Evolutionary conservation across 2,113 vertebrate genomes (phyloP).

Genomic region (Meriones unguiculatus): DNA sequence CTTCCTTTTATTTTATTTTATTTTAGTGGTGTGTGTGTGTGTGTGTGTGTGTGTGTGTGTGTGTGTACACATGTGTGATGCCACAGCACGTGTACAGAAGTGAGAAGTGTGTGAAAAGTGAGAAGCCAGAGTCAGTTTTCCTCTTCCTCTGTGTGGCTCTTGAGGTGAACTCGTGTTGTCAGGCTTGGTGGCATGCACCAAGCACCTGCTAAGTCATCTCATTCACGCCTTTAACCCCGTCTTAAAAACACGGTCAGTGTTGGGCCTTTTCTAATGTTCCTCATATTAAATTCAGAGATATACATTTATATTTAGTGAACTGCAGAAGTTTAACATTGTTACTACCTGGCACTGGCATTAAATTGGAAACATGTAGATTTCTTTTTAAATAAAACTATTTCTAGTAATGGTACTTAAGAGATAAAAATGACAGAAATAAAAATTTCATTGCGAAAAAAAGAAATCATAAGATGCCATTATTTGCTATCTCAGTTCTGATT

Average conservation of each 20-base stretch:
- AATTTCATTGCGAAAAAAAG: not conserved
- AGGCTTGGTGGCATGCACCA: not conserved
- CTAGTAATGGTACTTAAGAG: not conserved
- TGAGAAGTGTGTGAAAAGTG: not conserved
- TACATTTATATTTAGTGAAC: not conserved
- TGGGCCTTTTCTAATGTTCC: not conserved
- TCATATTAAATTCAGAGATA: not conserved
- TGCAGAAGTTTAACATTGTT: not conserved
- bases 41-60: not conserved
- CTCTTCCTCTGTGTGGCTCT: not conserved
- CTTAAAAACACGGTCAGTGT: not conserved
- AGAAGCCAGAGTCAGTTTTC: too few relatives aligned
- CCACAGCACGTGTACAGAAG: not conserved
- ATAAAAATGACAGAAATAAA: not conserved
- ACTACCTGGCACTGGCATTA: not conserved
- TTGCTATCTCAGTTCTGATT: slow-evolving; percentile 7
- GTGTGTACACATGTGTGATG: not conserved
- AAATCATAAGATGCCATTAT: not conserved
- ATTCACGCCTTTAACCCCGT: not conserved
- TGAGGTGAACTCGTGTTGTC: not conserved
- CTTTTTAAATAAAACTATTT: slow-evolving; percentile 10
- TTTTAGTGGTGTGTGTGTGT: not conserved
- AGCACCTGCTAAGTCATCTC: not conserved
- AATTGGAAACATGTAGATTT: not conserved
- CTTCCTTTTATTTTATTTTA: not conserved